A percentile compares a stretch with the other conserved stretches of the same genome.
Conservation (phyloP, 2,113 vertebrate species). For the Limnothrissa miodon region DNA sequence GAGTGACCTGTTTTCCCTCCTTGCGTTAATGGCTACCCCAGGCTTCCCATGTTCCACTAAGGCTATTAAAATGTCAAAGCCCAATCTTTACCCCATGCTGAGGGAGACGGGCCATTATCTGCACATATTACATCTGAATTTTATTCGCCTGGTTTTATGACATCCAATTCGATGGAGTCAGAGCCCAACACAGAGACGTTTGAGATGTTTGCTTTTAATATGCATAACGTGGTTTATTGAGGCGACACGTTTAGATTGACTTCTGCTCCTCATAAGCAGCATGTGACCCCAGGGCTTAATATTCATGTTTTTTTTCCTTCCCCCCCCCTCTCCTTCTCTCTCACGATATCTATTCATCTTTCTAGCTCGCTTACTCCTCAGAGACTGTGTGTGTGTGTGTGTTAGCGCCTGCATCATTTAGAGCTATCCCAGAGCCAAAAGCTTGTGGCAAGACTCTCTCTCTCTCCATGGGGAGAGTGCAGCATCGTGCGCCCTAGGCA, state of each 20-base stretch:
- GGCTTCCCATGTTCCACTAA: slow-evolving; percentile 36
- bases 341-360: not conserved
- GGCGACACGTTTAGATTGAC: not conserved
- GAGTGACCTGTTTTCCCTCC: slow-evolving; percentile 45
- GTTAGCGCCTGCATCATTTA: slow-evolving; percentile 57
- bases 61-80: slow-evolving; percentile 56
- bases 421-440: slow-evolving; percentile 27
- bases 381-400: slow-evolving; percentile 50
- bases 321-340: not conserved
- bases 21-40: slow-evolving; percentile 31
- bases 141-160: slow-evolving; percentile 27
- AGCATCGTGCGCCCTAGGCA: slow-evolving; percentile 46
- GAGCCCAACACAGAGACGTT: not conserved
- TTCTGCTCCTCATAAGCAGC: not conserved
- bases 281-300: slow-evolving; percentile 5
- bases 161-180: slow-evolving; percentile 17
- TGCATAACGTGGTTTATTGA: not conserved
- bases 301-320: not conserved
- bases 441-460: slow-evolving; percentile 34
- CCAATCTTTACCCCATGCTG: slow-evolving; percentile 47
- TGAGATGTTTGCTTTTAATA: slow-evolving; percentile 26
- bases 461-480: slow-evolving; percentile 47
- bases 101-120: slow-evolving; percentile 50
- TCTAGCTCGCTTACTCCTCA: slow-evolving; percentile 34
- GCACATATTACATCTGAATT: slow-evolving; percentile 41